Evolutionary conservation across 2,888 invertebrate genomes (phyloP), one percentile per base, ranked within the genome.

Genomic region (Petrophora chlorosata): DNA sequence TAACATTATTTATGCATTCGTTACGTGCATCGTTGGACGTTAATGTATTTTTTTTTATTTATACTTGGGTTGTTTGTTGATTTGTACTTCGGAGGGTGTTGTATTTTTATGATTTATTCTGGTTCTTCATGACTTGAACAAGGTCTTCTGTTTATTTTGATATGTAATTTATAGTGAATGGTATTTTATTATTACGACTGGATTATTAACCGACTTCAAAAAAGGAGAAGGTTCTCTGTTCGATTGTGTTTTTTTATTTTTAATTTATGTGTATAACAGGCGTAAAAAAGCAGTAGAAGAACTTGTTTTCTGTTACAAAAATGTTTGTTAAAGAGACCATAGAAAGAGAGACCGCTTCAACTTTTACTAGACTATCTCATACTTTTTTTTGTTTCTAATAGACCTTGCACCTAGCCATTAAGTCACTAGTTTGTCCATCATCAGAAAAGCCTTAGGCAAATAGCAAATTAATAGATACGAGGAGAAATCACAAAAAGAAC

Each of bases 401-500:
- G 39, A 23, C 15, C 33, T 47, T 36, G 17, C 32, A 25, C 33
- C 10, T 32, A 41, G 26, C 41, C 40, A 47, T 47, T 47, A 47
- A 32, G 14, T 34, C 28, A 15, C 34, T 40, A 47, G 41, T 41
- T 41, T 41, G 41, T 41, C 41, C 40, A 41, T 47, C 41, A 36
- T 32, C 14, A 30, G 40, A 26, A 16, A 23, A 30, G 47, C 47
- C 47, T 41, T 29, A 47, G 47, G 47, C 46, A n/a, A 25, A 14
- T 25, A 25, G 25, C 25, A 46, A 45, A 39, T 19, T 45, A 33
- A 39, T 34, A 26, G 15, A 5, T 16, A 19, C 3, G 14, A 25
- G 3, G 47, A 41, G 47, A 47, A 47, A 47, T 41, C 30, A 36
- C 13, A 39, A 41, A 29, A 47, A 44, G n/a, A 47, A 41, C 25